Conservation (phyloP, 2,113 vertebrate species). For the Podarcis cretensis region DNA sequence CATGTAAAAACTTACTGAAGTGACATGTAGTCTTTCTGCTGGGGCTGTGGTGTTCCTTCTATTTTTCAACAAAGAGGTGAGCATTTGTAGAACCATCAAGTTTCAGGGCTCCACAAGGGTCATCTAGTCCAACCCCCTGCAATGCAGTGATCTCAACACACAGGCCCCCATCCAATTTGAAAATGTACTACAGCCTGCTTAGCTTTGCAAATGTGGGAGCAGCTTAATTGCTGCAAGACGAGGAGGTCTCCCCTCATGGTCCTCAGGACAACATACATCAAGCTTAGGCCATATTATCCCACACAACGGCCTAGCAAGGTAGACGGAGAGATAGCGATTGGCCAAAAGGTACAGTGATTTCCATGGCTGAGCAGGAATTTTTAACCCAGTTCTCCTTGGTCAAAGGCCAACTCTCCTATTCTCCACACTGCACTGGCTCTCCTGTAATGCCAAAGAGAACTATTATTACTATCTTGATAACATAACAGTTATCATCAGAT, state of each 20-base stretch:
- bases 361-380: background rate
- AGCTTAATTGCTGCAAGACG: too few species aligned
- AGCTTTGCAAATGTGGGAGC: too few species aligned
- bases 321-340: background rate
- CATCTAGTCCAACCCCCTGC: too few species aligned
- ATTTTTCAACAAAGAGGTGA: background rate
- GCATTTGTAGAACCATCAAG: too few species aligned
- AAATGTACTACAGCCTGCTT: too few species aligned
- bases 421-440: background rate
- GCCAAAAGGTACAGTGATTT: background rate
- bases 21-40: background rate
- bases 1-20: too few species aligned
- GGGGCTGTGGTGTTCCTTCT: background rate
- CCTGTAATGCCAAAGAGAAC: background rate
- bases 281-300: background rate
- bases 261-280: background rate
- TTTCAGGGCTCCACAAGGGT: too few species aligned
- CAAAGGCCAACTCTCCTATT: background rate
- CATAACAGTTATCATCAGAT: background rate
- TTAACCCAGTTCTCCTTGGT: background rate
- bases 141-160: too few species aligned
- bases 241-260: background rate
- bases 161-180: too few species aligned
- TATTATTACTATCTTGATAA: slow-evolving; percentile 2
- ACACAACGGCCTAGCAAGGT: background rate